Percentiles rank a stretch among this genome's conserved stretches.
Conservation (phyloP, 2,113 vertebrate species). For the Acinonyx jubatus region DNA sequence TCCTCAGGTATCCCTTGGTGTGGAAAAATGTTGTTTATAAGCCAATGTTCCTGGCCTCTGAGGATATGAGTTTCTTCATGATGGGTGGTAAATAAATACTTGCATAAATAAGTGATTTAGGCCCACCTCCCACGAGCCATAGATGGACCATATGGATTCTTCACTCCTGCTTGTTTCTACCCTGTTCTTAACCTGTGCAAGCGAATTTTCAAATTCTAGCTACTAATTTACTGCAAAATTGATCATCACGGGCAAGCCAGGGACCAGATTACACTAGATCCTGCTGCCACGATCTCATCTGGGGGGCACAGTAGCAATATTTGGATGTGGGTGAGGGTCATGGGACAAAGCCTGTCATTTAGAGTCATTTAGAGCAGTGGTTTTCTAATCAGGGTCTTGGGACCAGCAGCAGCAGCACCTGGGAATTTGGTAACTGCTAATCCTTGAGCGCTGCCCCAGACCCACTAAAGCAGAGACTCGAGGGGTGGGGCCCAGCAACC, state of each 20-base stretch:
- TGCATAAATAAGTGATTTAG: neutral
- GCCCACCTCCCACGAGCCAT: rapidly evolving
- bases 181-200: neutral
- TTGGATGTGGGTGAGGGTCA: neutral
- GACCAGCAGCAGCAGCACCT: neutral
- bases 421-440: neutral
- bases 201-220: neutral
- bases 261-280: neutral
- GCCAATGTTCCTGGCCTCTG: neutral
- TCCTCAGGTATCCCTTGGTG: neutral
- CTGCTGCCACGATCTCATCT: neutral
- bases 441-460: neutral
- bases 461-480: neutral
- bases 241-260: neutral
- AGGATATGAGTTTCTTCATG: neutral
- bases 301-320: neutral
- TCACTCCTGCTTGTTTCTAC: neutral
- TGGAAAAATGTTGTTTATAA: neutral
- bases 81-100: neutral
- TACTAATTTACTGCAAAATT: neutral
- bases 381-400: neutral
- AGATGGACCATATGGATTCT: neutral
- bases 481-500: rapidly evolving
- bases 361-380: neutral
- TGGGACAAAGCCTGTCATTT: neutral